phyloP scores from a whole-genome alignment of 2,797 vertebrate genomes.

The Microcaecilia unicolor region DNA sequence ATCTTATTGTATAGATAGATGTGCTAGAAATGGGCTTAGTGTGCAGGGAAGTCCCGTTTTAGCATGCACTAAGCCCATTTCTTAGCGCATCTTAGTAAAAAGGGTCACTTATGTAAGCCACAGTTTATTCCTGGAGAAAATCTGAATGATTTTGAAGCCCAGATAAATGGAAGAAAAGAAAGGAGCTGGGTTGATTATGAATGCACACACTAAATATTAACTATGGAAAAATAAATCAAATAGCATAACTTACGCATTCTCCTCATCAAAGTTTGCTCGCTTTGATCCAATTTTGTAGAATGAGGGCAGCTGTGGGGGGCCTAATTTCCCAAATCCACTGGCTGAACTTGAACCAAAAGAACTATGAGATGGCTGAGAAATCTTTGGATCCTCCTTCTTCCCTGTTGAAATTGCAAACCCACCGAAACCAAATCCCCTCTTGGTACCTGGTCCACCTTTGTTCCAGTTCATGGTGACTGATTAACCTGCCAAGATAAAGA shows the following conservation, averaged over 20 bases:
- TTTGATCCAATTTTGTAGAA: conserved; percentile 98
- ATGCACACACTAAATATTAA: too few relatives aligned
- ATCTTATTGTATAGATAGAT: too few relatives aligned
- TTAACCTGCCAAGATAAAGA: conserved; percentile 16
- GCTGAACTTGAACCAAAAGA: conserved; percentile 66
- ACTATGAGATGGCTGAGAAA: conserved; percentile 67
- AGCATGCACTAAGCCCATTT: too few relatives aligned
- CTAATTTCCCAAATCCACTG: conserved; percentile 70
- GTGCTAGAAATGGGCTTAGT: too few relatives aligned
- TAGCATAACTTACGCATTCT: conserved; percentile 84
- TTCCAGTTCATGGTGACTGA: conserved; percentile 87
- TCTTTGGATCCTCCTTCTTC: conserved; percentile 85
- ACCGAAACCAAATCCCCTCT: conserved; percentile 95
- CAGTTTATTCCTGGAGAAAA: too few relatives aligned
- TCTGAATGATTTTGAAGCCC: too few relatives aligned
- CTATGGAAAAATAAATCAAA: too few relatives aligned
- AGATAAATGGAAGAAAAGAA: too few relatives aligned
- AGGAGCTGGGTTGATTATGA: too few relatives aligned
- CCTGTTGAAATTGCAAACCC: conserved; percentile 80
- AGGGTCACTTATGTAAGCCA: too few relatives aligned
- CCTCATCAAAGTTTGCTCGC: conserved; percentile 92
- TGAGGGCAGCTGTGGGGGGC: conserved; percentile 80
- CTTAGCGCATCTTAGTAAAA: too few relatives aligned
- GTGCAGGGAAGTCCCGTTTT: too few relatives aligned
- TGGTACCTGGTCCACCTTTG: conserved; percentile 87